phyloP scores from a whole-genome alignment of 1,140 invertebrate species.

The Onthophagus taurus region DNA sequence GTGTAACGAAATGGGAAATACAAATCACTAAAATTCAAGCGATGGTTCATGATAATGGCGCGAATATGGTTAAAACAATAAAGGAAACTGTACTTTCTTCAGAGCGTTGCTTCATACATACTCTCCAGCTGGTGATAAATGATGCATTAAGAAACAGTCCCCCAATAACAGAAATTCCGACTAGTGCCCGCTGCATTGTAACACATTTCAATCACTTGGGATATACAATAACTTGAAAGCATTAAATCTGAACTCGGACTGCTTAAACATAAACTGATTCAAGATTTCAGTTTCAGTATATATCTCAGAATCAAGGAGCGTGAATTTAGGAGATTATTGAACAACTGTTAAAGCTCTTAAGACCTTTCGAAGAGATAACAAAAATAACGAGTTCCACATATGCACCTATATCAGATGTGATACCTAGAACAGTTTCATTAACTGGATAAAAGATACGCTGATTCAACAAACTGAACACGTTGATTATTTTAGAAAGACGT shows the following conservation, averaged over 20 bases:
- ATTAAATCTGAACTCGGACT: neutral
- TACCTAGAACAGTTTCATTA: slow-evolving; percentile 13
- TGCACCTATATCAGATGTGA: slow-evolving; percentile 17
- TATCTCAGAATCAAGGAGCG: slow-evolving; percentile 6
- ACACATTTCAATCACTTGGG: slow-evolving; percentile 5
- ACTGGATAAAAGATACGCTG: slow-evolving; percentile 3
- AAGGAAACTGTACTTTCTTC: neutral
- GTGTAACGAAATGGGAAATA: slow-evolving; percentile 1
- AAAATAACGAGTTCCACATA: slow-evolving; percentile 15
- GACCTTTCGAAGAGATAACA: slow-evolving; percentile 20
- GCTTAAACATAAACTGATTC: slow-evolving; percentile 12
- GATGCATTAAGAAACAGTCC: neutral
- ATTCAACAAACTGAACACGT: slow-evolving; percentile 1
- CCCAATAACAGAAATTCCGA: neutral
- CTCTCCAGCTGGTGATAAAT: slow-evolving; percentile 2
- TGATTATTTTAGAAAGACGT: slow-evolving; percentile 1
- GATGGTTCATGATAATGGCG: slow-evolving; percentile 5
- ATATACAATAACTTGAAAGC: neutral
- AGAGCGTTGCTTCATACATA: slow-evolving; percentile 2
- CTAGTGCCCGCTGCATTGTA: neutral
- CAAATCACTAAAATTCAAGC: slow-evolving; percentile 2
- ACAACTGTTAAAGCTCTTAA: slow-evolving; percentile 12
- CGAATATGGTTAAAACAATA: slow-evolving; percentile 1
- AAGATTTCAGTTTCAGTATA: slow-evolving; percentile 15
- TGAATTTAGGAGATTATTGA: slow-evolving; percentile 12